A percentile compares a stretch with the other conserved stretches of the same genome.
Conservation (phyloP, 2,797 vertebrate species). For the Chanos chanos region DNA sequence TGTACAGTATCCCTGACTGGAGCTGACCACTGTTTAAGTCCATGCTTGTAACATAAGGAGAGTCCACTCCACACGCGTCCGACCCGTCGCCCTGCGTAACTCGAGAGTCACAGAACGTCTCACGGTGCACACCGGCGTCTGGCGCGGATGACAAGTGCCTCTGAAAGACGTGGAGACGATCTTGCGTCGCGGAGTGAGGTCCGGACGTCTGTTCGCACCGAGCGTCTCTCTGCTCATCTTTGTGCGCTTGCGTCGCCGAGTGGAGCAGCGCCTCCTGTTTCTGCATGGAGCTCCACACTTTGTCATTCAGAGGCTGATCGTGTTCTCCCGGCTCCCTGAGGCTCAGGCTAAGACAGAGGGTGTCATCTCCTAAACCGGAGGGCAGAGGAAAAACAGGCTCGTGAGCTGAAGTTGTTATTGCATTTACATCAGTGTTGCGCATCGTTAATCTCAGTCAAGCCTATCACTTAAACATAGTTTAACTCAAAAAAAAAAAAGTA, state of each 20-base stretch:
- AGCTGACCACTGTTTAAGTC: no score
- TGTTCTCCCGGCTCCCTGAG: constrained; percentile 37
- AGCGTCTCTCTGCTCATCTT: constrained; percentile 4
- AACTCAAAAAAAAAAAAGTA: no score
- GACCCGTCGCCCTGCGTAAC: constrained; percentile 18
- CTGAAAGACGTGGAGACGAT: constrained; percentile 28
- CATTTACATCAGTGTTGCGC: not conserved
- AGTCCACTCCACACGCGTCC: constrained; percentile 16
- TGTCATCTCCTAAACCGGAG: constrained; percentile 33
- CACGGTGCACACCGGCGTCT: constrained; percentile 7
- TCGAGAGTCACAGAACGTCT: constrained; percentile 14
- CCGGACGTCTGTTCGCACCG: constrained; percentile 23
- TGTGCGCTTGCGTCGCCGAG: not conserved
- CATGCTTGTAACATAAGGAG: constrained; percentile 23
- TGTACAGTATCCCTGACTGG: constrained; percentile 15
- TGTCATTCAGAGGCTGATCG: constrained; percentile 17
- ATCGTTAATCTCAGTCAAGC: no score
- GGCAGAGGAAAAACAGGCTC: not conserved
- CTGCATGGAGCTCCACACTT: constrained; percentile 31
- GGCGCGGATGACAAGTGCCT: constrained; percentile 13
- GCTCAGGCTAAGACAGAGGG: constrained; percentile 39
- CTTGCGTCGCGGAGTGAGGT: constrained; percentile 6
- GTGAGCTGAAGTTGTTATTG: not conserved
- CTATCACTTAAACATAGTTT: no score
- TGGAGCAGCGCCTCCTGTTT: constrained; percentile 14